phyloP scores from a whole-genome alignment of 2,797 vertebrate species.

The Micropoecilia bifurca region DNA sequence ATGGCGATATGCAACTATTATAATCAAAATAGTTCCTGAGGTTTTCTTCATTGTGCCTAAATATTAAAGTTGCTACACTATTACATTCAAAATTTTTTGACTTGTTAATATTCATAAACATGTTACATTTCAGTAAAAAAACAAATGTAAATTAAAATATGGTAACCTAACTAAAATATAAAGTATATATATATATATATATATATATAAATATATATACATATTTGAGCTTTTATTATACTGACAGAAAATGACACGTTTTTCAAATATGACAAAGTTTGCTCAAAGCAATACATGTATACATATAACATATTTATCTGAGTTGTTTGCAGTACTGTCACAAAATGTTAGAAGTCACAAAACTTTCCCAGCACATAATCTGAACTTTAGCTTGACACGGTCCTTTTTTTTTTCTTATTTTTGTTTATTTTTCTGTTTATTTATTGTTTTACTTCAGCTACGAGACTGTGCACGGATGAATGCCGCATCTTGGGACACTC shows the following conservation, averaged over 20 bases:
- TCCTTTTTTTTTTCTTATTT: neutral
- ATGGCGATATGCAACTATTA: neutral
- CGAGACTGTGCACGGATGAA: constrained; percentile 96
- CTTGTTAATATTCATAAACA: no score
- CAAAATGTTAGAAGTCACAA: neutral
- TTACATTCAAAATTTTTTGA: neutral
- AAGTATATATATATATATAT: no score
- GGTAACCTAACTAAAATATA: no score
- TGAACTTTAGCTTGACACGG: constrained; percentile 5
- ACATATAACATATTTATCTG: neutral
- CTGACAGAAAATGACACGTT: constrained; percentile 3
- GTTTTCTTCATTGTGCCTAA: neutral
- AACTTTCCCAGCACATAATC: neutral
- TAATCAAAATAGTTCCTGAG: neutral
- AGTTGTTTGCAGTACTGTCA: constrained; percentile 1
- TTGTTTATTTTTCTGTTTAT: neutral
- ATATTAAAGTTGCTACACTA: neutral
- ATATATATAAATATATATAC: no score
- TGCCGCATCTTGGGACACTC: constrained; percentile 96
- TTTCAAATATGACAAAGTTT: constrained; percentile 12
- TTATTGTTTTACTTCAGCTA: constrained; percentile 75
- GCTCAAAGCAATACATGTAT: neutral
- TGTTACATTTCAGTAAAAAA: no score
- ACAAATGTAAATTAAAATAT: neutral
- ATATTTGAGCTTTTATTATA: neutral